A percentile compares a stretch with the other conserved stretches of the same genome.
Evolutionary conservation across 2,888 invertebrate genomes (phyloP).

Genomic region (Pristionchus entomophagus): DNA sequence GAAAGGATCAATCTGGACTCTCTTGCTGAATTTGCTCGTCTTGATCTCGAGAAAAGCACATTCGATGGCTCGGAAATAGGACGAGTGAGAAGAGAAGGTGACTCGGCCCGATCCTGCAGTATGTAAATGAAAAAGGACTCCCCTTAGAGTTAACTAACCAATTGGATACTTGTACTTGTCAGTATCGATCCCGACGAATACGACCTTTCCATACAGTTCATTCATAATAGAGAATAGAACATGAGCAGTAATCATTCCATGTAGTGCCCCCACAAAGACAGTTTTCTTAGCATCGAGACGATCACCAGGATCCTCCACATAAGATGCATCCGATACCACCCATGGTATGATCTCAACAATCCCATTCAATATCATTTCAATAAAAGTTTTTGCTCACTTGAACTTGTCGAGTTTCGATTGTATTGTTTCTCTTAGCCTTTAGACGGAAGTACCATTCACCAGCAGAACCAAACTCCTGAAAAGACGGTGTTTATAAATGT

Average conservation of each 20-base stretch:
- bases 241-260: conserved; percentile 92
- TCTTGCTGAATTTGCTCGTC: conserved; percentile 87
- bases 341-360: conserved; percentile 94
- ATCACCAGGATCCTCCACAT: conserved; percentile 77
- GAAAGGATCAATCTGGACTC: conserved; percentile 97
- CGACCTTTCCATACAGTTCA: conserved; percentile 93
- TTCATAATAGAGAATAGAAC: conserved; percentile 85
- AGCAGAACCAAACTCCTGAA: conserved; percentile 81
- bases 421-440: conserved; percentile 86
- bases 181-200: conserved; percentile 87
- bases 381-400: conserved; percentile 84
- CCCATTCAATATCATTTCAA: neutral
- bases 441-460: conserved; percentile 93
- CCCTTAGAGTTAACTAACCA: conserved; percentile 78
- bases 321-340: conserved; percentile 92
- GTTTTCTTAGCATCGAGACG: conserved; percentile 88
- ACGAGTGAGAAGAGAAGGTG: conserved; percentile 91
- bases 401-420: conserved; percentile 85
- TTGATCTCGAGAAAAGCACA: conserved; percentile 95
- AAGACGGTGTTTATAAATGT: neutral
- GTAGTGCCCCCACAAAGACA: conserved; percentile 95
- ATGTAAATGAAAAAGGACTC: too few species aligned
- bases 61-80: conserved; percentile 93
- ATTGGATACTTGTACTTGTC: conserved; percentile 97
- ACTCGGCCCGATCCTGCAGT: conserved; percentile 89